Base-by-base conservation (phyloP, 2,888 invertebrate species). In the Cephus pulcher region DNA sequence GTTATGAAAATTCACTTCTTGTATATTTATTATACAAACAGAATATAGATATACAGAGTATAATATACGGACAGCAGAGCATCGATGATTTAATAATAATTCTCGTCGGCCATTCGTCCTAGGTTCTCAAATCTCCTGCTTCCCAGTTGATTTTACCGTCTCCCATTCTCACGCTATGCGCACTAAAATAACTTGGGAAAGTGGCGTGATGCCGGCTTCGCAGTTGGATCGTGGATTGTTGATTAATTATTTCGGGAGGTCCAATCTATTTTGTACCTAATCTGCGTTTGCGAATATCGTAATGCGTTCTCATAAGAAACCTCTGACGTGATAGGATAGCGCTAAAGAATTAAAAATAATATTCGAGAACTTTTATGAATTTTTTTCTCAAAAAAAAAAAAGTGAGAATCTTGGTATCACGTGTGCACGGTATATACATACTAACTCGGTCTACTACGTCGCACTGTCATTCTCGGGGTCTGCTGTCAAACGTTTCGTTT, bases 201-300 rank as follows among this genome's bases (percentile, higher is more conserved):
- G 71, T 78, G 78, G 78, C 78, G 75, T 78, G 78, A 78, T 78
- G 74, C 56, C 76, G 56, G 78, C 78, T 78, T 75, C 78, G 78
- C 78, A 78, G 78, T 78, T 78, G 78, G 78, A 78, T 78, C 70
- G 75, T 40, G 70, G 71, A 78, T 78, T 78, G 78, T 78, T 78
- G 75, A 78, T 78, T 75, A 74, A 78, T 75, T 34, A 78, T 78
- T 78, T 75, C 34, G 68, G 75, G 75, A 74, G 34, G 69, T 78
- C 34, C 68, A 73, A 33, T 77, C 69, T 69, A 75, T 78, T 78
- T 78, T 40, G 35, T 75, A 74, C 35, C 77, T 70, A 4, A 56
- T 56, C 23, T 56, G 0, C 56, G 23, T 56, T 56, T 56, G 56
- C 23, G 23, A 56, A 56, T 23, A 56, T 56, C 9, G 23, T 23